Percentiles rank a stretch among this genome's conserved stretches.
Conservation (phyloP, 2,888 invertebrate species). For the Poecilus cupreus region DNA sequence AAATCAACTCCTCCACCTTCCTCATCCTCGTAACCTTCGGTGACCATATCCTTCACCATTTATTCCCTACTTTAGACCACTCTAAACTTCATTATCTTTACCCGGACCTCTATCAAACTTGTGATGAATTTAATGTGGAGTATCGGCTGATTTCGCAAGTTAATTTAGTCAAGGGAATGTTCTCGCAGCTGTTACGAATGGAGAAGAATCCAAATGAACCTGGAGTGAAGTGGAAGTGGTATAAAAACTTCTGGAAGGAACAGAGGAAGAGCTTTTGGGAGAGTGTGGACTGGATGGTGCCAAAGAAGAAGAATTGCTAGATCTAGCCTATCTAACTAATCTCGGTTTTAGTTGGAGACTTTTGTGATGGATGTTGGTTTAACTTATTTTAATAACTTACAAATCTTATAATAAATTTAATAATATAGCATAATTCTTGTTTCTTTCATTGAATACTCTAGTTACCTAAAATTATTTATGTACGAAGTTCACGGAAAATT, state of each 20-base stretch:
- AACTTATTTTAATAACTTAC: too few species aligned
- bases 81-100: conserved; percentile 80
- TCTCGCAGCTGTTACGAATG: conserved; percentile 76
- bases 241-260: background rate
- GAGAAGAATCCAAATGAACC: conserved; percentile 70
- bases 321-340: background rate
- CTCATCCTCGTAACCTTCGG: conserved; percentile 84
- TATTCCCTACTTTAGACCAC: conserved; percentile 88
- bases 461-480: too few species aligned
- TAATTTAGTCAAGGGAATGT: conserved; percentile 81
- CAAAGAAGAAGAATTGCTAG: background rate
- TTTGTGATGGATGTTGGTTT: too few species aligned
- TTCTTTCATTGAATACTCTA: too few species aligned
- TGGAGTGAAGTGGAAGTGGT: conserved; percentile 45
- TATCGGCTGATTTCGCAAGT: conserved; percentile 74
- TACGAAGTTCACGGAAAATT: too few species aligned
- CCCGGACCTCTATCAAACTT: conserved; percentile 78
- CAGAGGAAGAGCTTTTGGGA: background rate
- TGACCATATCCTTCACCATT: conserved; percentile 86
- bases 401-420: too few species aligned
- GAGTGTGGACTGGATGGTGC: background rate
- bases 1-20: conserved; percentile 80
- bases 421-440: too few species aligned
- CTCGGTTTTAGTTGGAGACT: too few species aligned
- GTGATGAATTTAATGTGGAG: conserved; percentile 78